Percentiles rank a stretch among this genome's conserved stretches.
Evolutionary conservation across 2,888 invertebrate species (phyloP).

Genomic region (Lordiphosa andalusiaca): DNA sequence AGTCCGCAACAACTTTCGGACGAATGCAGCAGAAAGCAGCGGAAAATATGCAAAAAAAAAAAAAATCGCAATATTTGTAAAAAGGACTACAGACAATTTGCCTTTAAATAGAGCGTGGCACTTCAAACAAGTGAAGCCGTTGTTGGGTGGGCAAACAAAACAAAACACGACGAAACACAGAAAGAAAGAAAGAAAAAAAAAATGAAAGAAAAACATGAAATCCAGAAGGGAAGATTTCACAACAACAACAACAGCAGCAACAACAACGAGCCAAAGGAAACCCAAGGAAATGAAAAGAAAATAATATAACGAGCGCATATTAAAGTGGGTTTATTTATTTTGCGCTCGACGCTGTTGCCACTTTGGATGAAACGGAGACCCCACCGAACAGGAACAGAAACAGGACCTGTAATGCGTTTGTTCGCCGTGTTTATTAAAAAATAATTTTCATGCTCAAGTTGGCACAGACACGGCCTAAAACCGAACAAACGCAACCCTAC

Average conservation of each 20-base stretch:
- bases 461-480: conserved; percentile 32
- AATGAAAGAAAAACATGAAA: conserved; percentile 48
- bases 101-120: conserved; percentile 75
- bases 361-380: conserved; percentile 39
- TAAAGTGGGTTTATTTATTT: conserved; percentile 75
- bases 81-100: conserved; percentile 76
- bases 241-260: conserved; percentile 4
- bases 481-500: conserved; percentile 23
- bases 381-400: neutral
- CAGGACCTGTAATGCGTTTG: conserved; percentile 31
- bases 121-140: conserved; percentile 66
- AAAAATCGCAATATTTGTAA: conserved; percentile 64
- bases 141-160: conserved; percentile 38
- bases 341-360: conserved; percentile 67
- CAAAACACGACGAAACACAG: conserved; percentile 34
- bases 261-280: conserved; percentile 32
- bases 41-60: conserved; percentile 51
- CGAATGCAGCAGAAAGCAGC: conserved; percentile 44
- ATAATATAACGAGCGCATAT: conserved; percentile 75
- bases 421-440: conserved; percentile 72
- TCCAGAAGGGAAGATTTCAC: conserved; percentile 18
- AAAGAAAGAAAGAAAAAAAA: conserved; percentile 34
- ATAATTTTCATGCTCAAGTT: conserved; percentile 71
- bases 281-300: conserved; percentile 74
- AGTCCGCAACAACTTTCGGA: conserved; percentile 36